Base-by-base conservation (phyloP, 2,797 vertebrate species). In the Erithacus rubecula region DNA sequence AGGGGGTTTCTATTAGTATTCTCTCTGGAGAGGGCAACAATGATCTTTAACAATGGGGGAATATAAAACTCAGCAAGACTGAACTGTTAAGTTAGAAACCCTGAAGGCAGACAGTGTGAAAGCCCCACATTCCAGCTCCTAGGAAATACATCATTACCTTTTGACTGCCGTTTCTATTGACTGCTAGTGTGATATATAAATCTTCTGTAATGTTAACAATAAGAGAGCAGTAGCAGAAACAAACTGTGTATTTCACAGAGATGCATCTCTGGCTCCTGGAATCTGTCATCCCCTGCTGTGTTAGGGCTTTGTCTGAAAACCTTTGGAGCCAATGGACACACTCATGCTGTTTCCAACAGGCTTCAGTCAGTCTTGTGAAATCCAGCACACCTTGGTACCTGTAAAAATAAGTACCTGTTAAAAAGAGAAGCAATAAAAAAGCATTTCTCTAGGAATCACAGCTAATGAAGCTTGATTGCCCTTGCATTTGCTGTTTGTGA, bases 51-150 rank as follows among this genome's bases (percentile, higher is more conserved):
- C 69, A 60, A 71, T 43, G 18, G n/a, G 32, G 41, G 49, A 69
- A 88, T 75, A 91, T 74, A 90, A 91, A 94, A 83, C 53, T 83
- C 90, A 88, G 69, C 58, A 91, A 88, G 88, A 83, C 76, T 71
- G 70, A 92, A 56, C 58, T 39, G 22, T 87, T 70, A 72, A 80
- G 64, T 81, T 71, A 86, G 68, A 77, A 95, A 56, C 39, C 83
- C 62, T 83, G 58, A 83, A 85, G 34, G 43, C 37, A 80, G 34
- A 26, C 44, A 69, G 22, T 39, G 74, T 87, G 70, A 94, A 89
- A 91, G 24, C 49, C 8, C 43, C 46, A 60, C 68, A 80, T 86
- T 88, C 78, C 62, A 37, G 20, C 68, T 94, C 79, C 78, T 94
- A 65, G 75, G 83, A 76, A 92, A 95, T 87, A 80, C 47, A 85